Base-by-base conservation (phyloP, 2,888 invertebrate genomes). In the Chymomyza procnemis region DNA sequence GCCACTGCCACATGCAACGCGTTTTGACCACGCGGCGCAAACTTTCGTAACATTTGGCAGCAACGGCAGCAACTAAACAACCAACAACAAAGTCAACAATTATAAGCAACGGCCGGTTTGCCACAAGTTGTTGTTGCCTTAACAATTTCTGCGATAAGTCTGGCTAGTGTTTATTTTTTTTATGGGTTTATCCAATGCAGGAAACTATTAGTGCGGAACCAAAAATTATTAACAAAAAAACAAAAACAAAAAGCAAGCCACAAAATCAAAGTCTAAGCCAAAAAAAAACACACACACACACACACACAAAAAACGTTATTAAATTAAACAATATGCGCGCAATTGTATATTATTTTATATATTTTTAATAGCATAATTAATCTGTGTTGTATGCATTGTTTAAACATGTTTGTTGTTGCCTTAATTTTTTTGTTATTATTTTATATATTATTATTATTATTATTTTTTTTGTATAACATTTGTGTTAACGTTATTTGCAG, bases 141-240 rank as follows among this genome's bases (percentile, higher is more conserved):
- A 64, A 64, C 48, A 57, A 65, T 50, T 70, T 69, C 50, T 67
- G 66, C 58, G 9, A 50, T 58, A 18, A 58, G 30, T n/a, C 41
- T 16, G 14, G 50, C n/a, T n/a, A 58, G 41, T 47, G 14, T 21
- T 63, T 72, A 71, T 71, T 30, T 46, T 59, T 16, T 59, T 16
- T 62, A 14, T n/a, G n/a, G n/a, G 22, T 26, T 60, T 54, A 6
- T 60, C 12, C 0, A 14, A 26, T 52, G 54, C 59, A 61, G 56
- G 67, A 69, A 77, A 77, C 77, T 76, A 80, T 79, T 80, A 76
- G 80, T 78, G 80, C 80, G 75, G 73, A 79, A 75, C 74, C 63
- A 57, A 62, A 67, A 65, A 65, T 58, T 18, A 58, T 52, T 54
- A 61, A 61, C 41, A 21, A 48, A 21, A 46, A 56, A 54, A 56